A percentile compares a stretch with the other conserved stretches of the same genome.
phyloP scores from a whole-genome alignment of 2,113 vertebrate species.

The Mastomys natalensis region DNA sequence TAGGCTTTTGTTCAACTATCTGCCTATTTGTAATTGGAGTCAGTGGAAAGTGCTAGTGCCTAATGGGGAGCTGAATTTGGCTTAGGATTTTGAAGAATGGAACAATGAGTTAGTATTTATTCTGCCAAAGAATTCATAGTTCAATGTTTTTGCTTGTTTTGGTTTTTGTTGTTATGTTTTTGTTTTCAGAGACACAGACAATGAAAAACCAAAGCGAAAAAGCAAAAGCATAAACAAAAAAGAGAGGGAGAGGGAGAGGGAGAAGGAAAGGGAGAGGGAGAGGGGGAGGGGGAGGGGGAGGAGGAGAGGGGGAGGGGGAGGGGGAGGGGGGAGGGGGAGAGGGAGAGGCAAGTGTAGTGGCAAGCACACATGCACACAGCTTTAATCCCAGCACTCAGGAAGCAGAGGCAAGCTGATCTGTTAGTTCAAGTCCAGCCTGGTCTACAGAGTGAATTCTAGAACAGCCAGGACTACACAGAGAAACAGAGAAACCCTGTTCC shows the following conservation, averaged over 20 bases:
- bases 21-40: slow-evolving; percentile 67
- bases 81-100: slow-evolving; percentile 58
- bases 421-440: neutral
- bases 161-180: too few relatives aligned
- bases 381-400: neutral
- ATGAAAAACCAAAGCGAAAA: neutral
- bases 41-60: slow-evolving; percentile 70
- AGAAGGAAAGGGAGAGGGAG: accelerated
- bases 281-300: too few relatives aligned
- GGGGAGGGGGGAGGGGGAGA: too few relatives aligned
- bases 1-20: slow-evolving; percentile 79
- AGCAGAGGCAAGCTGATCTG: neutral
- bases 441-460: neutral
- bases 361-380: too few relatives aligned
- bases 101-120: slow-evolving; percentile 59
- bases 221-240: too few relatives aligned
- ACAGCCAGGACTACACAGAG: neutral
- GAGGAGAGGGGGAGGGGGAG: accelerated
- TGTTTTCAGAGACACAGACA: slow-evolving; percentile 51
- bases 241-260: too few relatives aligned
- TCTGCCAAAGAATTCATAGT: slow-evolving; percentile 46
- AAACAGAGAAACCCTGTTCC: neutral
- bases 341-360: neutral
- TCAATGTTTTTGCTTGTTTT: neutral
- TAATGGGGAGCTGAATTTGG: slow-evolving; percentile 55